Evolutionary conservation across 2,113 vertebrate species (phyloP), one percentile per base, ranked within the genome.

Genomic region (Lanius collurio): DNA sequence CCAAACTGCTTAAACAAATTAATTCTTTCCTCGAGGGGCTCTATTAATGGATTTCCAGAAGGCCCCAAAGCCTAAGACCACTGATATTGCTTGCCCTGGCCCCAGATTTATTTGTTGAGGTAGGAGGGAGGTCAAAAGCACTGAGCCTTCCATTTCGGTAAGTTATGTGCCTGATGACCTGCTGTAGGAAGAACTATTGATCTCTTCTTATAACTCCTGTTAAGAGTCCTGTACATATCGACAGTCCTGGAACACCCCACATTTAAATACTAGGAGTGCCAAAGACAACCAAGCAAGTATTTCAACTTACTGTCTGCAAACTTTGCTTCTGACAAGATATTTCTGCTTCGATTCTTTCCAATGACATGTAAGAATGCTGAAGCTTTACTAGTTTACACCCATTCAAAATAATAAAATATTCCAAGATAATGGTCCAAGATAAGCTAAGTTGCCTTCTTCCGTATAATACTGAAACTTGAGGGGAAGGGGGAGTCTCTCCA

Each of bases 111-210:
- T 95, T 94, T 74, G 63, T 37, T 52, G 53, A 87, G 87, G 95
- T 73, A 80, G 79, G 41, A 92, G 47, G 56, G 53, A 94, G 89
- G 84, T 95, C 93, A 93, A 57, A 94, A 82, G 62, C 62, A 71
- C 81, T 15, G 73, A 96, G 92, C 68, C 57, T 96, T 94, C 69
- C 62, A 42, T 90, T 84, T 77, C 56, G 18, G 46, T 95, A 91
- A 95, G 87, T 95, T 96, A 94, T 87, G 82, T 73, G 63, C 75
- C 87, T 5, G 21, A 31, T 88, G 94, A 95, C 89, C 81, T 93
- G 53, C 65, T 82, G 67, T 7, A 89, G 63, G 85, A 94, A 64
- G 70, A 91, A n/a, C 88, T 94, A 94, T 94, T 49, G 92, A 95
- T 94, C 79, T 90, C 74, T 41, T 75, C 84, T 90, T 90, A 87